Conservation (phyloP, 2,113 vertebrate species). For the Lucifuga dentata region DNA sequence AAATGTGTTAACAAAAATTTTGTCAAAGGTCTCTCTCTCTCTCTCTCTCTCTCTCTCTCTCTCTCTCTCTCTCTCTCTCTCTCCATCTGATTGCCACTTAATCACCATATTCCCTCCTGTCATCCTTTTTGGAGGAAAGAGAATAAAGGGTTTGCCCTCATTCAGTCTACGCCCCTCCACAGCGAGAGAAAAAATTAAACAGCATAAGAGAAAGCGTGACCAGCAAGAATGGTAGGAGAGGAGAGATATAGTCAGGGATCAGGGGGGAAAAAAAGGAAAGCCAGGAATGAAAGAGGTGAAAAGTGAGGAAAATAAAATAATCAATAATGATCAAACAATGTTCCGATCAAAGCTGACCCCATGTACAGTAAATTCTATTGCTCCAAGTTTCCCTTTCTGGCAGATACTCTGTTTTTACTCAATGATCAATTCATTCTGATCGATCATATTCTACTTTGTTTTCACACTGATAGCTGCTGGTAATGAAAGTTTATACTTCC, state of each 20-base stretch:
- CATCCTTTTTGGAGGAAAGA: constrained; percentile 42
- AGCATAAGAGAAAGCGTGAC: neutral
- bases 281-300: neutral
- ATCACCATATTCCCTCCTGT: constrained; percentile 56
- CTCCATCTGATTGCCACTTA: constrained; percentile 12
- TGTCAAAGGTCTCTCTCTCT: too few relatives aligned
- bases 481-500: too few relatives aligned
- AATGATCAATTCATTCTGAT: too few relatives aligned
- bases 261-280: constrained; percentile 9
- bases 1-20: too few relatives aligned
- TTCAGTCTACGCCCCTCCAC: constrained; percentile 66
- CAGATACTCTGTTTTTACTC: too few relatives aligned
- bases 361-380: too few relatives aligned
- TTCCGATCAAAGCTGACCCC: too few relatives aligned
- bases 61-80: constrained; percentile 23
- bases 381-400: too few relatives aligned
- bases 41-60: constrained; percentile 14
- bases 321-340: too few relatives aligned
- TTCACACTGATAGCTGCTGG: too few relatives aligned
- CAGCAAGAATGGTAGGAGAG: neutral
- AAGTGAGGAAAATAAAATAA: too few relatives aligned
- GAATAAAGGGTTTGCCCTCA: constrained; percentile 70
- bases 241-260: neutral
- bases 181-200: neutral
- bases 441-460: too few relatives aligned